phyloP scores from a whole-genome alignment of 2,113 vertebrate genomes.

The Leucosticte australis region DNA sequence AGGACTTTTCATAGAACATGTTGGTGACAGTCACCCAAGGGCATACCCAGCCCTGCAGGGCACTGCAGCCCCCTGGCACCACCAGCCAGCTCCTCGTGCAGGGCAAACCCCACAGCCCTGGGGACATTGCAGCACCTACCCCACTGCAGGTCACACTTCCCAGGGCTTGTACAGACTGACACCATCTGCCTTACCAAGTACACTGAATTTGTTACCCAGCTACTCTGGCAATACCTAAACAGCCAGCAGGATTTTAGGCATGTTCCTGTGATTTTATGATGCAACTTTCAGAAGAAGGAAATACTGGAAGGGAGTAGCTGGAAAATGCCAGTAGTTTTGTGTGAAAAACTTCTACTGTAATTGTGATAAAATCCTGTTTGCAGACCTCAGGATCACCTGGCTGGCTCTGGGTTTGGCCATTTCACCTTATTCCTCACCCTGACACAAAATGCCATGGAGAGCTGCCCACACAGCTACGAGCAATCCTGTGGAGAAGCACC shows the following conservation, averaged over 20 bases:
- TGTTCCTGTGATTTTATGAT: fast-evolving
- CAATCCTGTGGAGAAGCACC: fast-evolving
- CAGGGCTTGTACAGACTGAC: neutral
- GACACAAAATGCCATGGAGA: neutral
- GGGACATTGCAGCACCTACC: fast-evolving
- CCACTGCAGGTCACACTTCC: fast-evolving
- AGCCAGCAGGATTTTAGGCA: neutral
- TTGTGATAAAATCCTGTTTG: neutral
- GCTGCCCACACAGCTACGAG: neutral
- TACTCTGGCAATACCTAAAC: neutral
- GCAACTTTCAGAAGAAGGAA: neutral
- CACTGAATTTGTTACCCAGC: neutral
- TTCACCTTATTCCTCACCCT: neutral
- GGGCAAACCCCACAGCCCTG: fast-evolving
- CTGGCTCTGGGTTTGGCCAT: neutral
- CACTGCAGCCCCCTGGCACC: neutral
- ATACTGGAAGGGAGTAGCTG: neutral
- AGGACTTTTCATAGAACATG: too few relatives aligned
- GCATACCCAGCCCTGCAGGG: fast-evolving
- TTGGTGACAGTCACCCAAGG: too few relatives aligned
- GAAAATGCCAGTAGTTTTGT: neutral
- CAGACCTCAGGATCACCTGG: neutral
- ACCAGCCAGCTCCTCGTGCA: fast-evolving
- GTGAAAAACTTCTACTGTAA: fast-evolving
- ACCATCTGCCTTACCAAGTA: fast-evolving